Base-by-base conservation (phyloP, 2,113 vertebrate genomes). In the Anseranas semipalmata region DNA sequence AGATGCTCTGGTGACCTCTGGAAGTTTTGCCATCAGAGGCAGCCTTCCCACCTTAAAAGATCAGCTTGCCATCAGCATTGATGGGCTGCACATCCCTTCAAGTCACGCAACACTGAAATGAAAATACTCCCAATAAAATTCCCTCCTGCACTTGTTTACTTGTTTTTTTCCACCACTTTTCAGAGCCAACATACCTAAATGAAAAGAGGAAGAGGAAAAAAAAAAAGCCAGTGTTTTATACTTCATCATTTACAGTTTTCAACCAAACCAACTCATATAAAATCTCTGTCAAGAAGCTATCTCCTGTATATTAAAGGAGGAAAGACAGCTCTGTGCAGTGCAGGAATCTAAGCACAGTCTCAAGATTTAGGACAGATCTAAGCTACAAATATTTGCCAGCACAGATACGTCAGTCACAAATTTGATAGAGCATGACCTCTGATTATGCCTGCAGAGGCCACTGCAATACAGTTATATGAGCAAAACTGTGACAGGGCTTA, bases 381-480 rank as follows among this genome's bases (percentile, higher is more conserved):
- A 2, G 0, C 33, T 1, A 37, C 80, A 78, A 68, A 24, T 15
- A 81, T 21, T 52, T 87, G 53, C 86, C 66, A 60, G 68, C 75
- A 28, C 81, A 87, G 79, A 73, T 63, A 6, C 2, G 45, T 60
- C 89, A 59, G 24, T 18, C 77, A 63, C 60, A 46, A 62, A 56
- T n/a, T 19, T 12, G 59, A 35, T 22, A 65, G 90, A 66, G 43
- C 50, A 7, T 3, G 19, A 89, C 84, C 86, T 93, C 92, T 70
- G 88, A 37, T 43, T 46, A 74, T 7, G 68, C 85, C 72, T 92
- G 87, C 79, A 88, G 62, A 88, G 82, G 83, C 92, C 92, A 85
- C 85, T 58, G 71, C 63, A 41, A 10, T 12, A 86, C 1, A 21
- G 56, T 39, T 39, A 56, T 9, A 65, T 66, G 20, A 91, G 53